A percentile compares a stretch with the other conserved stretches of the same genome.
These are phyloP conservation scores for Asarcornis scutulata DNA, from an alignment of 2,113 vertebrate species.

Conservation along the genomic window DNA sequence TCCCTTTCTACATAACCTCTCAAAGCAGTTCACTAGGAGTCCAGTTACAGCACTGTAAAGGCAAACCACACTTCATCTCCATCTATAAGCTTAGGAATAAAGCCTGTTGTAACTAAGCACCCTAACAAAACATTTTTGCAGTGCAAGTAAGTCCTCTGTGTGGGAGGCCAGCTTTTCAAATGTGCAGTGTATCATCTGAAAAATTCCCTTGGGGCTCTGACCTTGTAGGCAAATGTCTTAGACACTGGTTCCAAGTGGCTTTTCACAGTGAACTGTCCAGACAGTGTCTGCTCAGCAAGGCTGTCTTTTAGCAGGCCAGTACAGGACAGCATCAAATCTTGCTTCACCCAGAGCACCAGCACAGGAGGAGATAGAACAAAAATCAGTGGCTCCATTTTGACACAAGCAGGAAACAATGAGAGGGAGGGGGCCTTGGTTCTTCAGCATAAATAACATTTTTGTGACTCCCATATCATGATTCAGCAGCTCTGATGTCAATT, in stretches of 20 bases:
- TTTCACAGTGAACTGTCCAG: background rate
- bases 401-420: constrained; percentile 44
- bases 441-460: constrained; percentile 56
- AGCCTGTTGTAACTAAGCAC: background rate
- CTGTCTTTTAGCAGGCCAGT: background rate
- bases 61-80: background rate
- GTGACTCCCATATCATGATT: constrained; percentile 54
- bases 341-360: background rate
- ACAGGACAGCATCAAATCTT: background rate
- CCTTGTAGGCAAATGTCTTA: constrained; percentile 3
- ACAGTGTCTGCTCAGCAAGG: background rate
- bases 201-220: constrained; percentile 10
- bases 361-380: background rate
- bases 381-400: constrained; percentile 53
- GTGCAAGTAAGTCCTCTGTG: background rate
- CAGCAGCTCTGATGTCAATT: constrained; percentile 71
- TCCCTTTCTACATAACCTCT: background rate
- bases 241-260: background rate
- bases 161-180: constrained; percentile 20
- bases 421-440: constrained; percentile 24
- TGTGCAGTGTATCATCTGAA: background rate
- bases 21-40: background rate
- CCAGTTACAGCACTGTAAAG: background rate
- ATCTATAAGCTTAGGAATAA: constrained; percentile 8
- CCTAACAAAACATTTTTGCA: background rate